Conservation (phyloP, 92 coral and sea anemone genomes). For the Scolanthus callimorphus region DNA sequence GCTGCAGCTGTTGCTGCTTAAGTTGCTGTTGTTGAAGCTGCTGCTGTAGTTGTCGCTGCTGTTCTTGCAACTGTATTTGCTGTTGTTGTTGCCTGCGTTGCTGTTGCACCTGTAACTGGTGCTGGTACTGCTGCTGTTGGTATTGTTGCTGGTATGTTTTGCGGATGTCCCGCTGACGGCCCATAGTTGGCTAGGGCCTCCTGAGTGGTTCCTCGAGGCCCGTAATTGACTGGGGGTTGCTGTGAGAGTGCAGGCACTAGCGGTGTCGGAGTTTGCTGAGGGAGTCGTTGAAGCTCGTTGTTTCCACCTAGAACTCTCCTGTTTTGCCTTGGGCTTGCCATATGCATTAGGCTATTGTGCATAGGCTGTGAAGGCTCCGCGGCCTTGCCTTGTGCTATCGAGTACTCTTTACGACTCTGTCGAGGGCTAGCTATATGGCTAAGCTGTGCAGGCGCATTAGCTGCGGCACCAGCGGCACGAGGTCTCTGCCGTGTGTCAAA, state of each 20-base stretch:
- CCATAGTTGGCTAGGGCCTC: slow-evolving; percentile 10
- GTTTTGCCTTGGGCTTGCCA: slow-evolving; percentile 81
- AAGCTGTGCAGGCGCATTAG: slow-evolving; percentile 50
- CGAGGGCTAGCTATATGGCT: slow-evolving; percentile 87
- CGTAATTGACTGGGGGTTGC: too few relatives aligned
- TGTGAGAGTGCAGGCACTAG: too few relatives aligned
- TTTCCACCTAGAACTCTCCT: slow-evolving; percentile 23
- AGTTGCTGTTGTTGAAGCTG: slow-evolving; percentile 25
- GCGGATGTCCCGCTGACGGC: too few relatives aligned
- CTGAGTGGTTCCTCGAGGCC: background rate
- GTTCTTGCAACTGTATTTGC: slow-evolving; percentile 42
- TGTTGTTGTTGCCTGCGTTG: slow-evolving; percentile 43
- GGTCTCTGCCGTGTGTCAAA: slow-evolving; percentile 86
- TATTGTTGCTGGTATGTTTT: slow-evolving; percentile 48
- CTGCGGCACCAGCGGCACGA: too few relatives aligned
- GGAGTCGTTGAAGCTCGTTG: too few relatives aligned
- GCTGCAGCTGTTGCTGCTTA: slow-evolving; percentile 16
- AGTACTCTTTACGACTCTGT: slow-evolving; percentile 71
- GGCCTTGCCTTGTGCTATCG: slow-evolving; percentile 49
- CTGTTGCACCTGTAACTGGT: slow-evolving; percentile 38
- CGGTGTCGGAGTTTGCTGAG: too few relatives aligned
- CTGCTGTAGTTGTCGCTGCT: slow-evolving; percentile 36
- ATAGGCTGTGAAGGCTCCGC: too few relatives aligned
- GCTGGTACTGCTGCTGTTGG: slow-evolving; percentile 50
- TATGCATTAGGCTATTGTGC: slow-evolving; percentile 43